Evolutionary conservation across 2,888 invertebrate genomes (phyloP).

Genomic region (Ptilodon capucinus): DNA sequence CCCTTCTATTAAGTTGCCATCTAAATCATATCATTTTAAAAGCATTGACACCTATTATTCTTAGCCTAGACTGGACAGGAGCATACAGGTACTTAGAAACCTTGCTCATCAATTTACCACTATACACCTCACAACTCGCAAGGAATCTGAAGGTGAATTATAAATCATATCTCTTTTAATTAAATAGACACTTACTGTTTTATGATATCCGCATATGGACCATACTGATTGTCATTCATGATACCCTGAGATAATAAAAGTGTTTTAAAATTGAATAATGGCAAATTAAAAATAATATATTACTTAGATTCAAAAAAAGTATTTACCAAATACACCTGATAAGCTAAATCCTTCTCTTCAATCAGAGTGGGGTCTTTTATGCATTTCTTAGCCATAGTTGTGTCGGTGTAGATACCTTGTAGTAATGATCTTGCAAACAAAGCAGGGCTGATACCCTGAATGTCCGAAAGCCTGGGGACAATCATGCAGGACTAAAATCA

Average conservation of each 20-base stretch:
- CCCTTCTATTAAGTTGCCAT: too few species aligned
- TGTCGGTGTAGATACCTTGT: conserved; percentile 71
- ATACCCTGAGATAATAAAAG: conserved; percentile 84
- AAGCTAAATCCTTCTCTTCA: conserved; percentile 86
- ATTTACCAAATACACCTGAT: conserved; percentile 88
- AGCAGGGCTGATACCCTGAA: conserved; percentile 70
- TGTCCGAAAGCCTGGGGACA: conserved; percentile 61
- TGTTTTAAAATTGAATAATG: not conserved
- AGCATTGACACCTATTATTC: too few species aligned
- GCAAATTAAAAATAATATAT: too few species aligned
- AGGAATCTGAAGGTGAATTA: too few species aligned
- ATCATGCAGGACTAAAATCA: not conserved
- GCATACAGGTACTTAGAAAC: too few species aligned
- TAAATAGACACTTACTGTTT: conserved; percentile 84
- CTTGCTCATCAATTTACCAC: too few species aligned
- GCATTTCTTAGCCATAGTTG: conserved; percentile 74
- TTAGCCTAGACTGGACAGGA: too few species aligned
- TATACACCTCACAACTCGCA: too few species aligned
- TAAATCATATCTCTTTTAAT: too few species aligned
- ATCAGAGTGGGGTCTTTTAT: conserved; percentile 89
- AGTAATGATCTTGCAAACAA: conserved; percentile 72
- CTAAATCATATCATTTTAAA: too few species aligned
- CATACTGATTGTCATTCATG: conserved; percentile 92
- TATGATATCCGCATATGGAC: conserved; percentile 89
- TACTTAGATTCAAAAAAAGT: not conserved